Base-by-base conservation (phyloP, 2,113 vertebrate genomes). In the Garra rufa region DNA sequence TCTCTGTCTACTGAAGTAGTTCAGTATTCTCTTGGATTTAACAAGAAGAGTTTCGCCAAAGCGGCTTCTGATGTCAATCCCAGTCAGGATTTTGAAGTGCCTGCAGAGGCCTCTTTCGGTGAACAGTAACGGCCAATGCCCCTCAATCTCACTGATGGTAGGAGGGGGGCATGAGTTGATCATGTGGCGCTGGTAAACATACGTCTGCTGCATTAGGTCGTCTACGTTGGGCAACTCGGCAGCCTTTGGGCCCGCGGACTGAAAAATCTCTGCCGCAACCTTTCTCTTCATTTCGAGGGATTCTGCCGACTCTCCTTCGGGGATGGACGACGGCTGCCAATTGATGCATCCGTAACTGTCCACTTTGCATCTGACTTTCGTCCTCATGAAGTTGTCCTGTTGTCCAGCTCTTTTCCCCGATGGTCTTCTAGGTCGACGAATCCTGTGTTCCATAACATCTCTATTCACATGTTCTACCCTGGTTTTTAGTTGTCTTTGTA, bases 341-440 rank as follows among this genome's bases (percentile, higher is more conserved):
- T 87, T 87, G 26, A 83, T 80, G 75, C 85, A 86, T 15, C 85
- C 85, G 10, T 86, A 84, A 41, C 76, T 83, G 48, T 87, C 82
- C 43, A 75, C 67, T 55, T 80, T 79, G 15, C 65, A 48, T 59
- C 67, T 14, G 30, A 71, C n/a, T 11, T 19, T 79, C 59, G 65
- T 87, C 9, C 3, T 48, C 1, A 14, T 10, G 21, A 8, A n/a
- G 13, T 21, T 6, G 19, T 74, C 46, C 26, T 55, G 26, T 43
- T 38, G 11, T 14, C 30, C 67, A 17, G 8, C 9, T 61, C 52
- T 50, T 14, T 46, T 85, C 17, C 0, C 6, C 14, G 65, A 9
- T 6, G 44, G 63, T 14, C 28, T 81, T 70, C 78, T 81, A 17
- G 84, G 77, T 65, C 55, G 52, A 15, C 84, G 78, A 24, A 85